Percentiles rank a stretch among this genome's conserved stretches.
Conservation (phyloP, 2,797 vertebrate species). For the Acipenser ruthenus region DNA sequence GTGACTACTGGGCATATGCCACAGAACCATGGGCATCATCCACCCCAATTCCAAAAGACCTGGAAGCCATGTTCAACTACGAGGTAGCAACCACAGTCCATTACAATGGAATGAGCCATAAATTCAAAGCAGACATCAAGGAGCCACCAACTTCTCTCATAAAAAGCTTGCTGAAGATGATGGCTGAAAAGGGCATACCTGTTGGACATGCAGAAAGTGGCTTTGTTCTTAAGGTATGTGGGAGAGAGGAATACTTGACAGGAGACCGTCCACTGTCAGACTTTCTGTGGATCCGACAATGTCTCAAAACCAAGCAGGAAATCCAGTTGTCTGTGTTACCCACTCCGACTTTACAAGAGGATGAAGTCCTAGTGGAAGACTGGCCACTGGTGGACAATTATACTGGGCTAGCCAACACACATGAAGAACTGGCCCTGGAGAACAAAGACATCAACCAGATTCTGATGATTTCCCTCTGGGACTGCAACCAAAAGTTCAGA, state of each 20-base stretch:
- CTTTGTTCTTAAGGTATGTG: conserved; percentile 53
- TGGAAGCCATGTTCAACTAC: conserved; percentile 30
- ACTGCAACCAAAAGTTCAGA: conserved; percentile 59
- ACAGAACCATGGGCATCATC: conserved; percentile 59
- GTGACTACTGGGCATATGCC: conserved; percentile 44
- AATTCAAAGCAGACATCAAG: conserved; percentile 22
- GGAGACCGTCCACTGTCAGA: conserved; percentile 43
- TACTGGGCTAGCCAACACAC: conserved; percentile 54
- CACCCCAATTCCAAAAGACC: conserved; percentile 37
- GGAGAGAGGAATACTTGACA: conserved; percentile 61
- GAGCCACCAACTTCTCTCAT: conserved; percentile 27
- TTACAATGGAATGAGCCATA: conserved; percentile 22
- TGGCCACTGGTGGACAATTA: conserved; percentile 59
- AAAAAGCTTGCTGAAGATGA: conserved; percentile 21
- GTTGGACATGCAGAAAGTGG: conserved; percentile 25
- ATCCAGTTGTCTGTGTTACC: conserved; percentile 53
- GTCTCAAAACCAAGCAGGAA: conserved; percentile 49
- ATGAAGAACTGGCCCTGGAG: conserved; percentile 51
- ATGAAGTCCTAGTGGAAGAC: conserved; percentile 41
- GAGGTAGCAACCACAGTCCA: conserved; percentile 45
- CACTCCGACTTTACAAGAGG: conserved; percentile 35
- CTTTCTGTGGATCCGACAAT: conserved; percentile 60
- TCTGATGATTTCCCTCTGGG: conserved; percentile 66
- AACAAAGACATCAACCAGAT: conserved; percentile 57
- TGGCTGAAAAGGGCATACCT: conserved; percentile 18